Evolutionary conservation across 2,797 vertebrate species (phyloP).

Genomic region (Clarias laeviceps): DNA sequence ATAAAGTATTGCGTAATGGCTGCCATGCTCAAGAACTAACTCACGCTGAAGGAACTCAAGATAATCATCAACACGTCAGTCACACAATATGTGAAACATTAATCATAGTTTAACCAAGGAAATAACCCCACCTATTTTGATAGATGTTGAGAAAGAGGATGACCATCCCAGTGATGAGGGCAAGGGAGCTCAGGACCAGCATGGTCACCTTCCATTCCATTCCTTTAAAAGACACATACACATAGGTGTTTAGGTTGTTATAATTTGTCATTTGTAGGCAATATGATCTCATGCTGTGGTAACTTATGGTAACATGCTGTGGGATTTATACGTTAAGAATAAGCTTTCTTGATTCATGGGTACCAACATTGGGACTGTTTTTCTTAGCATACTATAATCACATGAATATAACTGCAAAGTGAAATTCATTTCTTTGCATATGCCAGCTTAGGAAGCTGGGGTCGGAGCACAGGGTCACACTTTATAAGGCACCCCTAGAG

Average conservation of each 20-base stretch:
- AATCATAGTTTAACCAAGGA: not conserved
- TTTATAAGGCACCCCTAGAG: too few species aligned
- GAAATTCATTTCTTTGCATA: too few species aligned
- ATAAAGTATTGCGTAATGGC: not conserved
- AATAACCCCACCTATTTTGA: constrained; percentile 79
- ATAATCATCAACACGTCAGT: not conserved
- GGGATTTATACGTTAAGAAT: not conserved
- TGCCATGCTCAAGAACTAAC: not conserved
- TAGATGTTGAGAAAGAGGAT: constrained; percentile 82
- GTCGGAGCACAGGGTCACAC: too few species aligned
- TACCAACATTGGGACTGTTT: not conserved
- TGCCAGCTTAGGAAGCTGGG: too few species aligned
- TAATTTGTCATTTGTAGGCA: not conserved
- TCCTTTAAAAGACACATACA: constrained; percentile 65
- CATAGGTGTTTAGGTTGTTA: not conserved
- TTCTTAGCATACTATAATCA: too few species aligned
- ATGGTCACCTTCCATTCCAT: constrained; percentile 85
- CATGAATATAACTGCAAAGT: too few species aligned
- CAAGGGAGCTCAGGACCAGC: constrained; percentile 84
- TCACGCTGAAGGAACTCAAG: not conserved
- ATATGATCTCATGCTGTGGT: not conserved
- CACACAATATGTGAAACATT: not conserved
- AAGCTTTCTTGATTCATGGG: not conserved
- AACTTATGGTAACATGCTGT: too few species aligned
- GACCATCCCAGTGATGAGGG: constrained; percentile 80